A percentile compares a stretch with the other conserved stretches of the same genome.
These are phyloP conservation scores for Erannis defoliaria DNA, from an alignment of 2,888 invertebrate genomes.

Conservation along the genomic window DNA sequence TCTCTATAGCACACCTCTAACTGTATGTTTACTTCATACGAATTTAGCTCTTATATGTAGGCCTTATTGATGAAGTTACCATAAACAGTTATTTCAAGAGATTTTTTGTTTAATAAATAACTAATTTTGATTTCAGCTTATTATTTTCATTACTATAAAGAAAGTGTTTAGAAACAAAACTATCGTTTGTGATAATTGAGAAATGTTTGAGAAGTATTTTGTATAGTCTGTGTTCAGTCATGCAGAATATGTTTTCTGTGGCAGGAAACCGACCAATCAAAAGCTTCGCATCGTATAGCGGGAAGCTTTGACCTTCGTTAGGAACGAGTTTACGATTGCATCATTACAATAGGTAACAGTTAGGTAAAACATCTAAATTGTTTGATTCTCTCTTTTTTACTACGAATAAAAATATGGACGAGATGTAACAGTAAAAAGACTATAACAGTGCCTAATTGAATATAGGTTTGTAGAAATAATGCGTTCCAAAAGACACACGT, in stretches of 20 bases:
- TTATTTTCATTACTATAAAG: too few relatives aligned
- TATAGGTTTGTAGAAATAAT: too few relatives aligned
- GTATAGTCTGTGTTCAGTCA: neutral
- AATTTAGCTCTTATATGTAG: neutral
- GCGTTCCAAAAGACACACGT: neutral
- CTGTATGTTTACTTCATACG: neutral
- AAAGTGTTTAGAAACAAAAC: too few relatives aligned
- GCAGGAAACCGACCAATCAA: neutral
- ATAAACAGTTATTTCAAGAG: too few relatives aligned
- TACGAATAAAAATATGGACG: neutral
- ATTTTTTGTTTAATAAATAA: too few relatives aligned
- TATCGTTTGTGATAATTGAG: neutral
- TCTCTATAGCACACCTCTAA: neutral
- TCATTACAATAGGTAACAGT: too few relatives aligned
- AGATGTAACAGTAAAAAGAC: too few relatives aligned
- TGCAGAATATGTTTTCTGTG: neutral
- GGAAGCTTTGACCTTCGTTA: neutral
- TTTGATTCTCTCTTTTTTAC: neutral
- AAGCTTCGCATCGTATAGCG: neutral
- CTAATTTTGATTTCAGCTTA: too few relatives aligned
- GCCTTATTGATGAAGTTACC: too few relatives aligned
- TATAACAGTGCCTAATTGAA: too few relatives aligned
- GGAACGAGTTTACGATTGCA: neutral
- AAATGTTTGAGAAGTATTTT: neutral
- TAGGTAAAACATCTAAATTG: neutral